These are phyloP conservation scores for Eurystomus gularis DNA, from an alignment of 2,113 vertebrate species.

Conservation along the genomic window DNA sequence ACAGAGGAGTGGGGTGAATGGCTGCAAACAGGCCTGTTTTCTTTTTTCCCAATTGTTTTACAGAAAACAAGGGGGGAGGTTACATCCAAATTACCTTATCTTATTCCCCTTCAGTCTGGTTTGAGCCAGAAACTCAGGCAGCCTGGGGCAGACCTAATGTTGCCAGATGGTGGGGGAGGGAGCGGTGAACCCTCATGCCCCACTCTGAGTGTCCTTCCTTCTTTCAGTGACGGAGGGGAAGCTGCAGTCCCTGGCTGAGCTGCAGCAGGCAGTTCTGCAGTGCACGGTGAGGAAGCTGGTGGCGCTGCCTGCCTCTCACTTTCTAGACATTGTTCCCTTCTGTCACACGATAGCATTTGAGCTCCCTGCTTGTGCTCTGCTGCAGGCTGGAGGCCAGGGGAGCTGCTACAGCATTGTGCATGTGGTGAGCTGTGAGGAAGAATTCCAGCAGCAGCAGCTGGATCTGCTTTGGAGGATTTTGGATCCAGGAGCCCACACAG, in stretches of 20 bases:
- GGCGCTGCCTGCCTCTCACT: fast-evolving
- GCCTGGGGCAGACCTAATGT: fast-evolving
- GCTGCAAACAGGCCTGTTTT: neutral
- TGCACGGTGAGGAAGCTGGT: conserved; percentile 63
- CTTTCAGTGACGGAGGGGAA: conserved; percentile 84
- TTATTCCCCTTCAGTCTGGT: neutral
- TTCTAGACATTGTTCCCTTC: neutral
- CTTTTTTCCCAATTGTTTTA: neutral
- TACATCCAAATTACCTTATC: neutral
- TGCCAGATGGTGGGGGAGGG: fast-evolving
- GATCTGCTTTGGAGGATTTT: conserved; percentile 90
- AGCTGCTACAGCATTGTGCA: conserved; percentile 77
- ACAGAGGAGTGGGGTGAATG: neutral
- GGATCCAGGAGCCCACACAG: conserved; percentile 31
- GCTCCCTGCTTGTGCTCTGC: neutral
- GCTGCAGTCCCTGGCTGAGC: conserved; percentile 80
- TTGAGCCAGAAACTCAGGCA: neutral
- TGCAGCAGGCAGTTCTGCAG: conserved; percentile 77
- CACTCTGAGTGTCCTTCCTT: neutral
- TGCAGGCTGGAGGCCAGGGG: conserved; percentile 35
- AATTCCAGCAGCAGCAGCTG: conserved; percentile 92
- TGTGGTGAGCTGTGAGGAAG: conserved; percentile 89
- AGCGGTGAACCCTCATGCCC: fast-evolving
- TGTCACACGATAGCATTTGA: neutral
- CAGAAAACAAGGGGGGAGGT: fast-evolving